Evolutionary conservation across 2,888 invertebrate species (phyloP).

Genomic region (Hirtodrosophila trivittata): DNA sequence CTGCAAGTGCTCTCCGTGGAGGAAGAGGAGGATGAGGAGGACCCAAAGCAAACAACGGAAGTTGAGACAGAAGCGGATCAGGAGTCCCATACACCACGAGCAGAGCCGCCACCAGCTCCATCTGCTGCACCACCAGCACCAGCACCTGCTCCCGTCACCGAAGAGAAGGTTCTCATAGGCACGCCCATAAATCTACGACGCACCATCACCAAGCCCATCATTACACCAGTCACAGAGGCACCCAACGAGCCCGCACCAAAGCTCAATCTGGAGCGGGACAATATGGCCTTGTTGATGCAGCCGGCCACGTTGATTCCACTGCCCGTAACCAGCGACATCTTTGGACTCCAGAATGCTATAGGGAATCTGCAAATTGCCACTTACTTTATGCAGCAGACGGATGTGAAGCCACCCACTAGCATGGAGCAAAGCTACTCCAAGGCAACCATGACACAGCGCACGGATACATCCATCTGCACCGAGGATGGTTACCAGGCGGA

Average conservation of each 20-base stretch:
- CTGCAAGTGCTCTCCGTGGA: constrained; percentile 63
- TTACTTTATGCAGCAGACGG: constrained; percentile 81
- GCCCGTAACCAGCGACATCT: constrained; percentile 82
- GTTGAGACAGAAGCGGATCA: background rate
- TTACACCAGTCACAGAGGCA: constrained; percentile 35
- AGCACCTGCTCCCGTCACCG: constrained; percentile 42
- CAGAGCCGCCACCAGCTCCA: constrained; percentile 25
- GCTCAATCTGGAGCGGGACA: constrained; percentile 60
- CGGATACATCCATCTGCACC: constrained; percentile 74
- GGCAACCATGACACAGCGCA: constrained; percentile 77
- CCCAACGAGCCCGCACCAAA: constrained; percentile 2
- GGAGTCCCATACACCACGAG: constrained; percentile 60
- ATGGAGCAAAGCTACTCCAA: constrained; percentile 67
- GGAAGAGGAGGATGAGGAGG: constrained; percentile 55
- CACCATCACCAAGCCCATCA: constrained; percentile 78
- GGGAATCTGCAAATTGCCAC: constrained; percentile 83
- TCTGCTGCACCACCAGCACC: constrained; percentile 7
- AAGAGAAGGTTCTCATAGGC: constrained; percentile 83
- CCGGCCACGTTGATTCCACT: constrained; percentile 83
- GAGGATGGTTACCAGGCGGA: constrained; percentile 76
- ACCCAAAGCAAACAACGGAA: background rate
- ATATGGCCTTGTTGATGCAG: constrained; percentile 80
- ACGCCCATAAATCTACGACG: constrained; percentile 82
- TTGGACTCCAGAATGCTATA: constrained; percentile 82
- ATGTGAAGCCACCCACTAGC: constrained; percentile 65